Evolutionary conservation across 2,113 vertebrate genomes (phyloP).

Genomic region (Melanotaenia duboulayi): DNA sequence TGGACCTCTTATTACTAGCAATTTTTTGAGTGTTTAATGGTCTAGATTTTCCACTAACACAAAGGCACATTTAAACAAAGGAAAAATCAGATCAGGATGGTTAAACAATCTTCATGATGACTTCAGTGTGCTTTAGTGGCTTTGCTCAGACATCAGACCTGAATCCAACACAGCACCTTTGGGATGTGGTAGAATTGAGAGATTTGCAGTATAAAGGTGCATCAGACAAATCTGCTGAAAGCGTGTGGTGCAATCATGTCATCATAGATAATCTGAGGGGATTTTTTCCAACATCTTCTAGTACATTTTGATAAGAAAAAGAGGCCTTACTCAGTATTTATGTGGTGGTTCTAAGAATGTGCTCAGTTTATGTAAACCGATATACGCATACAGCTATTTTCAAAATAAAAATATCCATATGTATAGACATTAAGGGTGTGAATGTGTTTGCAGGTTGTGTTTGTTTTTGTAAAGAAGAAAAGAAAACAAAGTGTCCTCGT

Average conservation of each 20-base stretch:
- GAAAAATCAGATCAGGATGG: neutral
- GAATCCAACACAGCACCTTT: neutral
- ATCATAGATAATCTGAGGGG: too few relatives aligned
- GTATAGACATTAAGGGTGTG: slow-evolving; percentile 16
- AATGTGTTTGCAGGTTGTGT: slow-evolving; percentile 12
- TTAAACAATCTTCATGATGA: neutral
- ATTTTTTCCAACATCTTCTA: too few relatives aligned
- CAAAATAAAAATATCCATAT: neutral
- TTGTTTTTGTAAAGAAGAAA: slow-evolving; percentile 20
- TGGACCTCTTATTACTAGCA: neutral
- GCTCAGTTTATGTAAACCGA: too few relatives aligned
- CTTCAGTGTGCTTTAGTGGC: neutral
- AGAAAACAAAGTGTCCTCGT: slow-evolving; percentile 50
- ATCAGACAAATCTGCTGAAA: neutral
- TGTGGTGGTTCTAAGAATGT: too few relatives aligned
- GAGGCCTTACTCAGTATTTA: too few relatives aligned
- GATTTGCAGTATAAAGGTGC: neutral
- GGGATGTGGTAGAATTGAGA: neutral
- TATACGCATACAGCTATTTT: neutral
- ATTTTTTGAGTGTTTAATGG: neutral
- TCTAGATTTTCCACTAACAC: neutral
- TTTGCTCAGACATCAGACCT: neutral
- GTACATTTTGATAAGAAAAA: too few relatives aligned
- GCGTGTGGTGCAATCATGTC: neutral
- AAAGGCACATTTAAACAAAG: slow-evolving; percentile 2